phyloP scores from a whole-genome alignment of 2,113 vertebrate species.

The Heptranchias perlo region DNA sequence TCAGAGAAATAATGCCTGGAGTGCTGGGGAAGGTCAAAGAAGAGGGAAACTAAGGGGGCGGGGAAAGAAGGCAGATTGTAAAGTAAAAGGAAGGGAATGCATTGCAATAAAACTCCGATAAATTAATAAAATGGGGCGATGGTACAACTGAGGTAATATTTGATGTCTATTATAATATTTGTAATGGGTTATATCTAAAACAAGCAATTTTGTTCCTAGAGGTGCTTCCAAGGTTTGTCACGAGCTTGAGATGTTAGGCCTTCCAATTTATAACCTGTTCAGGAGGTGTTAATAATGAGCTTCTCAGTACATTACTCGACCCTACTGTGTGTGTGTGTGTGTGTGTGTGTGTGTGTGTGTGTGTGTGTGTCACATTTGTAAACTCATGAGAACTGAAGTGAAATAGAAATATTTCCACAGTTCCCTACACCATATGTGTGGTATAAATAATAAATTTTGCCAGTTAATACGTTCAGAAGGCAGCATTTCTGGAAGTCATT shows the following conservation, averaged over 20 bases:
- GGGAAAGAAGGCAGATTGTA: background rate
- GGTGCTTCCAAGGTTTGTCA: background rate
- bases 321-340: background rate
- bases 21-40: background rate
- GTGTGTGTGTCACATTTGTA: background rate
- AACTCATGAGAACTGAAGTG: background rate
- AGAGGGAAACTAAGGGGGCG: background rate
- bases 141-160: background rate
- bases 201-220: background rate
- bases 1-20: background rate
- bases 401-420: slow-evolving; percentile 35
- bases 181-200: background rate
- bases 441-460: slow-evolving; percentile 31
- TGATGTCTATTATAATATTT: background rate
- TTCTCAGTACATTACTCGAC: background rate
- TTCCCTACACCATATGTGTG: background rate
- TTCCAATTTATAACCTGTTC: background rate
- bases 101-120: background rate
- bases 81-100: background rate
- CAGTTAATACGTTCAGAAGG: slow-evolving; percentile 17
- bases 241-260: background rate
- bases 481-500: slow-evolving; percentile 8
- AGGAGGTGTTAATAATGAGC: background rate
- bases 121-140: background rate
- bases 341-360: too few relatives aligned